phyloP scores from a whole-genome alignment of 1,140 invertebrate genomes.

The Drosophila ambigua region DNA sequence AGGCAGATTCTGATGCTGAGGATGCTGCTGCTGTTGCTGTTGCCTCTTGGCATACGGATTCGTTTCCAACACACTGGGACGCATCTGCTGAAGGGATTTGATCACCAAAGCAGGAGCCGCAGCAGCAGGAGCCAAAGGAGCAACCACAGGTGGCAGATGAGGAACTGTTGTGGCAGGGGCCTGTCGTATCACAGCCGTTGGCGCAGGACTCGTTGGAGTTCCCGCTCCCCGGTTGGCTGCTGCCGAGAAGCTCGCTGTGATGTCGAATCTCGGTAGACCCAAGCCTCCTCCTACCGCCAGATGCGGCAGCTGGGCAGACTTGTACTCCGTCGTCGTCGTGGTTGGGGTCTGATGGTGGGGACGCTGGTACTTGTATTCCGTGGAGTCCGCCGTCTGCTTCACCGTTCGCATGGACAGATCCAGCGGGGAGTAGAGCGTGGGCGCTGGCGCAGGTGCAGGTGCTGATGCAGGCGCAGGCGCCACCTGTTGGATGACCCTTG shows the following conservation, averaged over 20 bases:
- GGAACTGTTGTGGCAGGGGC: conserved; percentile 16
- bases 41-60: conserved; percentile 52
- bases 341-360: neutral
- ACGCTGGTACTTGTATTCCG: conserved; percentile 88
- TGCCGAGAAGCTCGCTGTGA: conserved; percentile 86
- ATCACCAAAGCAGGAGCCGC: conserved; percentile 38
- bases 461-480: neutral
- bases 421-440: conserved; percentile 88
- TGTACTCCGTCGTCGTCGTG: conserved; percentile 9
- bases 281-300: conserved; percentile 25
- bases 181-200: conserved; percentile 51
- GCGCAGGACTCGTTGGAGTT: conserved; percentile 7
- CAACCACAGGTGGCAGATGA: conserved; percentile 6
- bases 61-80: conserved; percentile 50
- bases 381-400: conserved; percentile 93
- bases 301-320: conserved; percentile 1
- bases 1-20: conserved; percentile 20
- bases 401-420: conserved; percentile 94
- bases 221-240: conserved; percentile 17
- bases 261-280: conserved; percentile 85
- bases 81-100: conserved; percentile 50
- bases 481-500: conserved; percentile 14
- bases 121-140: conserved; percentile 22
- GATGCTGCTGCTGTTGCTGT: conserved; percentile 8
- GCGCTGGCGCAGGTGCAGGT: conserved; percentile 53